Base-by-base conservation (phyloP, 2,113 vertebrate species). In the Calcarius ornatus region DNA sequence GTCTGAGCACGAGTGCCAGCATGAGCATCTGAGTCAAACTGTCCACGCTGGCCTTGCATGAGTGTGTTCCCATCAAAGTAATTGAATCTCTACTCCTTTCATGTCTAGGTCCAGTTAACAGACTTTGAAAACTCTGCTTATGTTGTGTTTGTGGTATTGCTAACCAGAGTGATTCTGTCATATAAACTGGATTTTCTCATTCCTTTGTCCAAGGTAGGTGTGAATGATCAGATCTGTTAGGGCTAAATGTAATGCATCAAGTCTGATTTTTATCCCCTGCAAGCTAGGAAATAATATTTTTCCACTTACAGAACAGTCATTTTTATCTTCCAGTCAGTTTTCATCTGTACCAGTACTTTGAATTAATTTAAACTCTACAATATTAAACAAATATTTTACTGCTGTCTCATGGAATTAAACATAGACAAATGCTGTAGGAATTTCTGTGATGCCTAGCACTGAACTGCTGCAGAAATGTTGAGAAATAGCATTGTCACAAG, bases 71-170 rank as follows among this genome's bases (percentile, higher is more conserved):
- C 65, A 24, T 63, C 90, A 4, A 77, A 89, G 53, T 57, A 60
- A 72, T 6, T 22, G 61, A 31, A 45, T 79, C 54, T 83, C 45
- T 54, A 10, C 70, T 83, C 20, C n/a, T 86, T 94, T 90, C 45
- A 2, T 68, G 28, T 77, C 38, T 82, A 99, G 99, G 99, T 99
- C 73, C 99, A 99, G 88, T 96, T 99, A 87, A 99, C 99, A 37
- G 99, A 99, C 96, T 99, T 99, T 92, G 99, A 99, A 97, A 99
- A 99, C 60, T 99, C 99, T 38, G 99, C 99, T 0, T 99, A 99
- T 28, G 99, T 99, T 91, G 99, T 99, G 27, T 99, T 99, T 38
- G 99, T 99, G 45, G 99, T 99, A 22, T 97, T 99, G 88, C 98
- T 99, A 33, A 99, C 99, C 71, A 98, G 99, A 97, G 99, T 99